A percentile compares a stretch with the other conserved stretches of the same genome.
Evolutionary conservation across 2,113 vertebrate genomes (phyloP).

Genomic region (Amblyornis subalaris): DNA sequence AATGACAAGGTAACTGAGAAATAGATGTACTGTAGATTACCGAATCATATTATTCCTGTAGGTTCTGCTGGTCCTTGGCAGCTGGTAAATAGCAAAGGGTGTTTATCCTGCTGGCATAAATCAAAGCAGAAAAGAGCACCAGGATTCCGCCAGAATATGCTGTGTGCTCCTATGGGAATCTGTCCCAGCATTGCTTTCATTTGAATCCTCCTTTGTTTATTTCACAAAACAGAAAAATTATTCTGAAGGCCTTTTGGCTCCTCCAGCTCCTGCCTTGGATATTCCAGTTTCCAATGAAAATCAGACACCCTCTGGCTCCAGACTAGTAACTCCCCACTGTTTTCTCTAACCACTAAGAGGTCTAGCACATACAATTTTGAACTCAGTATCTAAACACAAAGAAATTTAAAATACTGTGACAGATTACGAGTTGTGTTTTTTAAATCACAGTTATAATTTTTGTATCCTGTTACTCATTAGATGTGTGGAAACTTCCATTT

Average conservation of each 20-base stretch:
- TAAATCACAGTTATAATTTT: slow-evolving; percentile 18
- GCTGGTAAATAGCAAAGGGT: background rate
- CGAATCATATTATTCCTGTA: background rate
- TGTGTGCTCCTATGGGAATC: slow-evolving; percentile 16
- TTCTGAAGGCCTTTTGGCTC: slow-evolving; percentile 50
- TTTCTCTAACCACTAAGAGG: slow-evolving; percentile 56
- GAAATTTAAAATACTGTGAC: background rate
- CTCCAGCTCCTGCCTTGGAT: slow-evolving; percentile 13
- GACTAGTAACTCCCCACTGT: slow-evolving; percentile 56
- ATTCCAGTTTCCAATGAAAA: slow-evolving; percentile 49
- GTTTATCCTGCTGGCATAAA: background rate
- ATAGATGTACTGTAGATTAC: background rate
- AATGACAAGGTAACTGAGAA: background rate
- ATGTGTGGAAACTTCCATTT: background rate
- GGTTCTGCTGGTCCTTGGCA: background rate
- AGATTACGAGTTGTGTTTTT: background rate
- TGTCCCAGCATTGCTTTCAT: slow-evolving; percentile 14
- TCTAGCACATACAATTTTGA: slow-evolving; percentile 34
- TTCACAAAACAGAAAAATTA: slow-evolving; percentile 51
- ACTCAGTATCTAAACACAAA: slow-evolving; percentile 26
- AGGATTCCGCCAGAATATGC: background rate
- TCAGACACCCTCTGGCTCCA: slow-evolving; percentile 63
- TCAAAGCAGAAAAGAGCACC: slow-evolving; percentile 4
- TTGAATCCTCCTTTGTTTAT: slow-evolving; percentile 42
- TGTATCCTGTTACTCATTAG: background rate